Evolutionary conservation across 2,113 vertebrate species (phyloP).

Genomic region (Coptodon rendalli): DNA sequence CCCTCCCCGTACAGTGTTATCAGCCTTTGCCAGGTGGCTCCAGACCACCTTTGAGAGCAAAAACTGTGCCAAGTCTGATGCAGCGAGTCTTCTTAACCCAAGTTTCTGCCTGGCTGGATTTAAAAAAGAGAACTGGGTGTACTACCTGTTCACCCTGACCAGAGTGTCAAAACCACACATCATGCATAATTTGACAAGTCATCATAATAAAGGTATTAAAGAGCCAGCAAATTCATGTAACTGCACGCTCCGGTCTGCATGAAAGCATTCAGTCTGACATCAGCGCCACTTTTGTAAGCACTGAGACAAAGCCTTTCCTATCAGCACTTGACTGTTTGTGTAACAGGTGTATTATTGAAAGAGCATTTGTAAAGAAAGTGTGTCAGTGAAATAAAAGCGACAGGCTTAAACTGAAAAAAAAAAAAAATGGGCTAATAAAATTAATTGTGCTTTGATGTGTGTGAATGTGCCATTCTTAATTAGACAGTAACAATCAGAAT

Average conservation of each 20-base stretch:
- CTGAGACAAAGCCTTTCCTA: not conserved
- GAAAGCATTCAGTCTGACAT: not conserved
- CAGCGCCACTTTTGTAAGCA: not conserved
- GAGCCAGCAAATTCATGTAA: not conserved
- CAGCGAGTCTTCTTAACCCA: constrained; percentile 26
- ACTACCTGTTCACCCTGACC: constrained; percentile 21
- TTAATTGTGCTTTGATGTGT: not conserved
- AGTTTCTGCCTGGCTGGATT: constrained; percentile 22
- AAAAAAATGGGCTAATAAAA: not conserved
- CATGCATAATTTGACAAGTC: constrained; percentile 14
- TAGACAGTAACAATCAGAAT: not conserved
- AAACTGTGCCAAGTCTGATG: constrained; percentile 39
- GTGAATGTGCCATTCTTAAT: not conserved
- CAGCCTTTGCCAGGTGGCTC: constrained; percentile 46
- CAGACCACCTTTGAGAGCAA: constrained; percentile 51
- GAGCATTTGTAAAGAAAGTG: not conserved
- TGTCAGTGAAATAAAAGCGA: not conserved
- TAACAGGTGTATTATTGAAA: not conserved
- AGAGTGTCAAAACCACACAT: constrained; percentile 6
- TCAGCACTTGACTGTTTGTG: not conserved
- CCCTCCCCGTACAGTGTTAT: constrained; percentile 36
- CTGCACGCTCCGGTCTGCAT: not conserved
- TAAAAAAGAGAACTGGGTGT: constrained; percentile 15
- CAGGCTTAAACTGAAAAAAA: not conserved
- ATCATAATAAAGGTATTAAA: constrained; percentile 13